Base-by-base conservation (phyloP, 23 tunicate genomes). In the Oikopleura vanhoeffeni region DNA sequence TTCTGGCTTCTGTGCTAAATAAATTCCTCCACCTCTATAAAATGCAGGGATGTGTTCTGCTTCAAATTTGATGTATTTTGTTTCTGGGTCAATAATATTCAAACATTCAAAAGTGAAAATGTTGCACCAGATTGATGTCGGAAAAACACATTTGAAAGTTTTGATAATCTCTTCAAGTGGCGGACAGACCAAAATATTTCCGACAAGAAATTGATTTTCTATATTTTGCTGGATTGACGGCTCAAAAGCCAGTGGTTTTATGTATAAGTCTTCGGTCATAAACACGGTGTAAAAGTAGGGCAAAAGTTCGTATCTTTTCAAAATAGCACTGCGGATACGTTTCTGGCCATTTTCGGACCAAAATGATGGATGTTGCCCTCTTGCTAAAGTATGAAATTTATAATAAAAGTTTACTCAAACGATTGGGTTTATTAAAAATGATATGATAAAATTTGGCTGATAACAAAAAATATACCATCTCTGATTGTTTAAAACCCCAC, bases 211-310 rank as follows among this genome's bases (percentile, higher is more conserved):
- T 71, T 71, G 79, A 32, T 18, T 32, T 2, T 71, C 79, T 2
- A 71, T 71, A 2, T 33, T 32, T 13, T 13, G 18, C 13, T 13
- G 64, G 24, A 49, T 24, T 8, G 64, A 13, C 24, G 64, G 64
- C 13, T 49, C 64, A 71, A 13, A 13, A 2, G 3, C 27, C 27
- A 71, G 27, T 2, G 79, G 79, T 32, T 38, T 33, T 2, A 71
- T 71, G 38, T 24, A 71, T 38, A 71, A 18, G 3, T 2, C 27
- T 4, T 28, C 38, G 38, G 27, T 24, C 79, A 30, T 30, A 64
- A 95, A 90, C 41, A 90, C 41, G 8, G 99, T 76, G 76, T 90
- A 90, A 40, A 95, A 71, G 42, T 95, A 91, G 0, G 99, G 99
- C 40, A 95, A 40, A 13, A 91, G 60, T 34, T 76, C 38, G 82